These are phyloP conservation scores for Mionectes olivaceus DNA, from an alignment of 2,797 vertebrate genomes.

Conservation along the genomic window DNA sequence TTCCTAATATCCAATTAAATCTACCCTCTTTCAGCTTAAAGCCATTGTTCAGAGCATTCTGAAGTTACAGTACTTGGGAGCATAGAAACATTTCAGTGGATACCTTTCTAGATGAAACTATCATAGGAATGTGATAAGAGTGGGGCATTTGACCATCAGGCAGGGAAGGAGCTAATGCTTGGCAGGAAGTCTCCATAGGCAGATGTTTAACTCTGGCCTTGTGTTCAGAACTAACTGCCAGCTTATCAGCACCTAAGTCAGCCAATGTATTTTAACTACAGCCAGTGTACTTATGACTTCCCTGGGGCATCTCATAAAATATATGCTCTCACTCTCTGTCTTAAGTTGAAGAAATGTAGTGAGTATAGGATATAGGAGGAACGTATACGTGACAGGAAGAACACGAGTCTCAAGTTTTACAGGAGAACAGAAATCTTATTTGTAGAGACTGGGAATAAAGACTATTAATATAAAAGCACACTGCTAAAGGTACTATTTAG, in stretches of 20 bases:
- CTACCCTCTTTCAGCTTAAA: not conserved
- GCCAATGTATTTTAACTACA: not conserved
- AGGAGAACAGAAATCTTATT: not conserved
- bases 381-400: not conserved
- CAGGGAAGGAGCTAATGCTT: not conserved
- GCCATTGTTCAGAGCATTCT: not conserved
- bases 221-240: not conserved
- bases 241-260: not conserved
- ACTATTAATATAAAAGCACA: not conserved
- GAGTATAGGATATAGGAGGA: not conserved
- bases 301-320: not conserved
- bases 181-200: not conserved
- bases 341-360: not conserved
- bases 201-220: not conserved
- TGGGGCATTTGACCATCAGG: not conserved
- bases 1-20: not conserved
- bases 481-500: not conserved
- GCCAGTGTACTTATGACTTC: not conserved
- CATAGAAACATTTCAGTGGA: not conserved
- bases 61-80: not conserved
- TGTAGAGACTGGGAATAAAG: not conserved
- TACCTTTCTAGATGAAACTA: not conserved
- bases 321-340: not conserved
- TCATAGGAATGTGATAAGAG: not conserved
- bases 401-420: not conserved